These are phyloP conservation scores for Cyprinodon diabolis DNA, from an alignment of 2,797 vertebrate genomes.

Conservation along the genomic window DNA sequence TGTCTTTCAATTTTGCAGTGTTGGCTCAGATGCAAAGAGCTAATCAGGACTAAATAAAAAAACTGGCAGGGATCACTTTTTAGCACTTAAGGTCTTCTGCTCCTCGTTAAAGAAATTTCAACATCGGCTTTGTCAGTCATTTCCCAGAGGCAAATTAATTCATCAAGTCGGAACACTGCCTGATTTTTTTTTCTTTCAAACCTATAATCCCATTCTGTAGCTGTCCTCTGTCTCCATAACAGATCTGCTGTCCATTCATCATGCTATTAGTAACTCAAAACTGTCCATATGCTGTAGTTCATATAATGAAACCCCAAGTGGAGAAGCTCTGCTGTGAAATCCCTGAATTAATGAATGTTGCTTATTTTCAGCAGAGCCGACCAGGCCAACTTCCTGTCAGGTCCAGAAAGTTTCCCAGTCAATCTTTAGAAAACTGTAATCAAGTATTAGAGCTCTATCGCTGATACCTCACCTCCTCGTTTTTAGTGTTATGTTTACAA, in stretches of 20 bases:
- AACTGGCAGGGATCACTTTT: constrained; percentile 35
- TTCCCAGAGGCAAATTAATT: constrained; percentile 39
- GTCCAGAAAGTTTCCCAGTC: constrained; percentile 73
- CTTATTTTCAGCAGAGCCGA: constrained; percentile 76
- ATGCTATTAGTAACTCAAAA: constrained; percentile 69
- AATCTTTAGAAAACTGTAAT: constrained; percentile 76
- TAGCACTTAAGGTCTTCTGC: constrained; percentile 35
- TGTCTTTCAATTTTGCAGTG: constrained; percentile 12
- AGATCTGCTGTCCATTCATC: constrained; percentile 47
- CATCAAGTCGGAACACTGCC: constrained; percentile 50
- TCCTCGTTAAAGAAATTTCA: constrained; percentile 36
- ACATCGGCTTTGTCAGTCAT: constrained; percentile 45
- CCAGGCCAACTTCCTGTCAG: constrained; percentile 77
- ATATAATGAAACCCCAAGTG: constrained; percentile 77
- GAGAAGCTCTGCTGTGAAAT: constrained; percentile 63
- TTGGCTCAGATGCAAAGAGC: constrained; percentile 41
- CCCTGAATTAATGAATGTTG: constrained; percentile 67
- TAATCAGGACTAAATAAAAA: constrained; percentile 38
- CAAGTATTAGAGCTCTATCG: constrained; percentile 49
- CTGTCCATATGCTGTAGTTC: constrained; percentile 76
- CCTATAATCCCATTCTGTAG: constrained; percentile 43
- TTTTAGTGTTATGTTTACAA: constrained; percentile 1
- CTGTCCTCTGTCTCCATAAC: constrained; percentile 53
- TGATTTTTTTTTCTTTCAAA: constrained; percentile 46
- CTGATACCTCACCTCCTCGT: background rate